phyloP scores from a whole-genome alignment of 2,113 vertebrate species.

The Oxygymnocypris stewartii region DNA sequence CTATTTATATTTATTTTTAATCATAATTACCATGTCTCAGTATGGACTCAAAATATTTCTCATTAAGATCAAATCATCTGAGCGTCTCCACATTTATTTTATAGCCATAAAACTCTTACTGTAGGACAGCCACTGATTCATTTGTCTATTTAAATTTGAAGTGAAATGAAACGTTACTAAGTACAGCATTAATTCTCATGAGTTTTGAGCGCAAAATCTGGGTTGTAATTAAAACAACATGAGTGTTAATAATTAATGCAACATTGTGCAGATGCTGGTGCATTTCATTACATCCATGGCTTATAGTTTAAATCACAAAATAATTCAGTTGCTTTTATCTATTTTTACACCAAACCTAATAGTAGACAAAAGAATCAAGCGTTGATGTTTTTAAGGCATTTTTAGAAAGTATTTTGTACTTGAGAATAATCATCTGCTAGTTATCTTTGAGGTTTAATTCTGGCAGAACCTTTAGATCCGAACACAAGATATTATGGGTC shows the following conservation, averaged over 20 bases:
- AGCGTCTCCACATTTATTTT: neutral
- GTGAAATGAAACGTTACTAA: neutral
- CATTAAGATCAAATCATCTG: neutral
- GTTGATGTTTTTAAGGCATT: neutral
- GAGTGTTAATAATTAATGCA: neutral
- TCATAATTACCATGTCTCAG: neutral
- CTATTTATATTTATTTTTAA: neutral
- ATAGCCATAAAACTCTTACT: neutral
- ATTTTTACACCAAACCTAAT: neutral
- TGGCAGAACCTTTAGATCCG: conserved; percentile 53
- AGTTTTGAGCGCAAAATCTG: neutral
- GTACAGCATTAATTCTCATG: neutral
- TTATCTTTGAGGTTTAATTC: conserved; percentile 55
- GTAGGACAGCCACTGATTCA: neutral
- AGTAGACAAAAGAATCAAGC: neutral
- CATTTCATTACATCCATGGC: neutral
- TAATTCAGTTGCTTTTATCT: neutral
- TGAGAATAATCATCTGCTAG: neutral
- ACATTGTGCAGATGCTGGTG: neutral
- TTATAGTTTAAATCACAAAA: neutral
- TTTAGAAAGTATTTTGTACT: neutral
- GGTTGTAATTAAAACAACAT: neutral
- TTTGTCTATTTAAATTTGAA: neutral
- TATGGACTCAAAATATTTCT: neutral
- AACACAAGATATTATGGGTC: neutral